Percentiles rank a stretch among this genome's conserved stretches.
phyloP scores from a whole-genome alignment of 2,113 vertebrate species.

The Picathartes gymnocephalus region DNA sequence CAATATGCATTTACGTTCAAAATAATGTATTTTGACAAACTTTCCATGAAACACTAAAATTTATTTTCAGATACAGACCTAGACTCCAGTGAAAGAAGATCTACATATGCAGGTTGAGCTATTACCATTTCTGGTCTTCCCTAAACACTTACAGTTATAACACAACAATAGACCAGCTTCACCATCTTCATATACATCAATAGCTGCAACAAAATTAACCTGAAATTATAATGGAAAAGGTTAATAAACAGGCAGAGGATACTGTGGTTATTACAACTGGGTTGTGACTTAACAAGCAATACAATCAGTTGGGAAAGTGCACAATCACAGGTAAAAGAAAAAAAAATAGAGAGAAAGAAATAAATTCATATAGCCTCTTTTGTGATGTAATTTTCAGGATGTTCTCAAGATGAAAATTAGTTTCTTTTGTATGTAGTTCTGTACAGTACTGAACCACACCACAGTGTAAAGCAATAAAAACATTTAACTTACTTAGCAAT shows the following conservation, averaged over 20 bases:
- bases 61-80: neutral
- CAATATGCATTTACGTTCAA: neutral
- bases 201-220: slow-evolving; percentile 97
- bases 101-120: neutral
- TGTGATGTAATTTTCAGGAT: neutral
- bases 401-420: neutral
- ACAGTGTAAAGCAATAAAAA: neutral
- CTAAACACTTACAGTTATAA: slow-evolving; percentile 91
- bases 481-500: neutral
- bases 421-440: neutral
- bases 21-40: neutral
- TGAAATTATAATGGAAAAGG: slow-evolving; percentile 72
- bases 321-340: neutral
- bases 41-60: neutral
- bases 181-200: slow-evolving; percentile 99
- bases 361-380: neutral
- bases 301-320: neutral
- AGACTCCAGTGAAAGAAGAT: neutral
- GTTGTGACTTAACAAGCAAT: neutral
- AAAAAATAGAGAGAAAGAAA: neutral
- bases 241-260: neutral
- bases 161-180: slow-evolving; percentile 93
- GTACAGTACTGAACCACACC: neutral
- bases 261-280: neutral
- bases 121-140: neutral